These are phyloP conservation scores for Malthinus seriepunctatus DNA, from an alignment of 2,888 invertebrate genomes.

Conservation along the genomic window DNA sequence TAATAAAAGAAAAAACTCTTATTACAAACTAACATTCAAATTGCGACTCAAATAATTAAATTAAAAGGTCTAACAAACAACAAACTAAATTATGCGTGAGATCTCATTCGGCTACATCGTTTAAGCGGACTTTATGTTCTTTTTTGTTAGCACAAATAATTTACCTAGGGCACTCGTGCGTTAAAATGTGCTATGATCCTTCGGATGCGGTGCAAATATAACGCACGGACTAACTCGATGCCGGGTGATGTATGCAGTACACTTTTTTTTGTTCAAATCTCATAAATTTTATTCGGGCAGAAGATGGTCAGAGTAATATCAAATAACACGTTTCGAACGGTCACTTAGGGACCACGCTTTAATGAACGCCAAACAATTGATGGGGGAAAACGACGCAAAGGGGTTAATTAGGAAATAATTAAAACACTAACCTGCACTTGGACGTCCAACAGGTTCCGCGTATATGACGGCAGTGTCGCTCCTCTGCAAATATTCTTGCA, in stretches of 20 bases:
- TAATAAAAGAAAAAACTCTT: too few relatives aligned
- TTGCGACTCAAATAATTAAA: slow-evolving; percentile 23
- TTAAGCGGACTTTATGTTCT: slow-evolving; percentile 39
- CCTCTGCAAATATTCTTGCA: slow-evolving; percentile 56
- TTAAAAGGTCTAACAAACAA: slow-evolving; percentile 36
- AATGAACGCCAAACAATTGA: slow-evolving; percentile 24
- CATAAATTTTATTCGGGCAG: too few relatives aligned
- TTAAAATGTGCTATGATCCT: slow-evolving; percentile 49
- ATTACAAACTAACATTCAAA: too few relatives aligned
- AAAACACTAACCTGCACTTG: slow-evolving; percentile 32
- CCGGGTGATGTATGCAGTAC: slow-evolving; percentile 44
- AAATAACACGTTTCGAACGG: slow-evolving; percentile 19
- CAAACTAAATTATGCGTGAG: slow-evolving; percentile 42
- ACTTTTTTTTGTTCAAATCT: not conserved
- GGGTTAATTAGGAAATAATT: slow-evolving; percentile 18
- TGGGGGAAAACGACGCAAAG: slow-evolving; percentile 21
- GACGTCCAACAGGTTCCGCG: slow-evolving; percentile 36
- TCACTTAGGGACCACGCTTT: slow-evolving; percentile 23
- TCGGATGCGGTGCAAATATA: slow-evolving; percentile 47
- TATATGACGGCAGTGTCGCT: slow-evolving; percentile 60
- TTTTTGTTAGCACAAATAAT: slow-evolving; percentile 48
- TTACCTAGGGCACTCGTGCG: slow-evolving; percentile 50
- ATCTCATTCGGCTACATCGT: slow-evolving; percentile 50
- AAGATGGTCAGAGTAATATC: not conserved
- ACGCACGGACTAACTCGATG: slow-evolving; percentile 46